These are phyloP conservation scores for Armadillidium nasatum DNA, from an alignment of 1,140 invertebrate species.

Conservation along the genomic window DNA sequence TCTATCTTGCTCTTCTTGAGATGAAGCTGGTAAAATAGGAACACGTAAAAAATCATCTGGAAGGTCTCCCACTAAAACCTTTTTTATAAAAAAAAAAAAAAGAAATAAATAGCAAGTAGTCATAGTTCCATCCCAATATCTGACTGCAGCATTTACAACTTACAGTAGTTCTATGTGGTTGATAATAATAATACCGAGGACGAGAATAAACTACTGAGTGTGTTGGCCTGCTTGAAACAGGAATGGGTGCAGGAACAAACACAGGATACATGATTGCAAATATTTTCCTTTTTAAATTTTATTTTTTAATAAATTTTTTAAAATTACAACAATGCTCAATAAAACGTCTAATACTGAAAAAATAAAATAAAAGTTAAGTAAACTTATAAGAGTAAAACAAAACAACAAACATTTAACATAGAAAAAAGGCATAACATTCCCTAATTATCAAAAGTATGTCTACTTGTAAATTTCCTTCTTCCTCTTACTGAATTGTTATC, in stretches of 20 bases:
- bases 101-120: not conserved
- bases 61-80: not conserved
- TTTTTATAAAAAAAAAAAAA: constrained; percentile 1
- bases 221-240: not conserved
- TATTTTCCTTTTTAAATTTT: no score
- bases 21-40: not conserved
- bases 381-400: no score
- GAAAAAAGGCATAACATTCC: no score
- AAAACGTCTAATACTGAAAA: no score
- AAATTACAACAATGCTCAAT: no score
- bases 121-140: not conserved
- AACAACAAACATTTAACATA: no score
- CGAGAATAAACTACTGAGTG: not conserved
- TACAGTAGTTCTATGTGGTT: not conserved
- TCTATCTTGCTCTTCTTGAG: constrained; percentile 7
- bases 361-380: no score
- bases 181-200: not conserved
- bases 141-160: not conserved
- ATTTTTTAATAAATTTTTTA: no score
- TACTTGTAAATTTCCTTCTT: no score
- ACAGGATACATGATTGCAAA: not conserved
- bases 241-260: not conserved
- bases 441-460: no score
- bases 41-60: not conserved
- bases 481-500: no score